Percentiles rank a stretch among this genome's conserved stretches.
Evolutionary conservation across 2,113 vertebrate genomes (phyloP).

Genomic region (Apteryx owenii): DNA sequence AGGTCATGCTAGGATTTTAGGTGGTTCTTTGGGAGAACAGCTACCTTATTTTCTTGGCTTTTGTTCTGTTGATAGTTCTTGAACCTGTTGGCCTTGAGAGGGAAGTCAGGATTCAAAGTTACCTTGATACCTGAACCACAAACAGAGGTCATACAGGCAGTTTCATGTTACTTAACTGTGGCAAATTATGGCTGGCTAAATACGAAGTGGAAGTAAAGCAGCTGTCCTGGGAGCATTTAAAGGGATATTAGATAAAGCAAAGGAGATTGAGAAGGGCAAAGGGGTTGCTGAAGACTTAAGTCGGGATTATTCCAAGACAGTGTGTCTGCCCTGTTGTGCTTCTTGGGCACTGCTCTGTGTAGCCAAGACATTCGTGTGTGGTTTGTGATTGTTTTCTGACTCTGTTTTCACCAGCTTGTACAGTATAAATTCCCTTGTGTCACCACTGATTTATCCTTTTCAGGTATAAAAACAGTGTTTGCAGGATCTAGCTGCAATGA

Average conservation of each 20-base stretch:
- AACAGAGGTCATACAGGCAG: background rate
- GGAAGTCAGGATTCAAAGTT: background rate
- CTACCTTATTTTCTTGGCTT: background rate
- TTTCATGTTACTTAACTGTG: background rate
- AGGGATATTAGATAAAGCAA: background rate
- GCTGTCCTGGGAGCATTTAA: background rate
- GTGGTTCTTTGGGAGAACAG: background rate
- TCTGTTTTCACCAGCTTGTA: background rate
- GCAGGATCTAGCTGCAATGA: constrained; percentile 98
- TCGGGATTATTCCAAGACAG: constrained; percentile 7
- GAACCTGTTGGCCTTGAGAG: background rate
- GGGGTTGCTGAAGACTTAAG: constrained; percentile 22
- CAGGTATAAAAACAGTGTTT: constrained; percentile 98
- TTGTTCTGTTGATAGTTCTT: background rate
- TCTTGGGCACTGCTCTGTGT: background rate
- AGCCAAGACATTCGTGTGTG: background rate
- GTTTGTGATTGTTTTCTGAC: background rate
- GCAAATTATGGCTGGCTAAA: background rate
- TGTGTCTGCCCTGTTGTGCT: background rate
- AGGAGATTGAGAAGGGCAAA: constrained; percentile 25
- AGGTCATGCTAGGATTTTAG: background rate
- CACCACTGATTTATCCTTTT: background rate
- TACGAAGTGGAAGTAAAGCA: background rate
- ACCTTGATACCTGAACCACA: background rate
- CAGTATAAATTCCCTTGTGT: background rate